Evolutionary conservation across 1,140 invertebrate species (phyloP).

Genomic region (Eulimnadia texana): DNA sequence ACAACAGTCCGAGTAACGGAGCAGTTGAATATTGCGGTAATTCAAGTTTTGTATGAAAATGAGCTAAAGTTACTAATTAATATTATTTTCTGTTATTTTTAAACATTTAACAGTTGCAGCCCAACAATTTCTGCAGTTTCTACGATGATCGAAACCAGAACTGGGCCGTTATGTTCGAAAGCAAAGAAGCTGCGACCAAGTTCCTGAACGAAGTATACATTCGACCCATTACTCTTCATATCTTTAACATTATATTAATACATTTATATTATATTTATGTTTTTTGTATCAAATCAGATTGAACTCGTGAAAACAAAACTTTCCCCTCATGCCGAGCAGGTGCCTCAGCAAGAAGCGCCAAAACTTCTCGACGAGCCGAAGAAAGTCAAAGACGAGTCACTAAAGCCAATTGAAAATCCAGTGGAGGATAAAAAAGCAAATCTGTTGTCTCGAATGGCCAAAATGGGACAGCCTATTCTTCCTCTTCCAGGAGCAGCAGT

Average conservation of each 20-base stretch:
- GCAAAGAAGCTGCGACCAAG: slow-evolving; percentile 1
- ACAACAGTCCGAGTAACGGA: background rate
- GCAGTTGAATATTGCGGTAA: slow-evolving; percentile 1
- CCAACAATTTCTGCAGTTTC: slow-evolving; percentile 5
- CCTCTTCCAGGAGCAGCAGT: slow-evolving; percentile 4
- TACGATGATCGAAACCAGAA: slow-evolving; percentile 3
- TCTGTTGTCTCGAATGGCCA: slow-evolving; percentile 9
- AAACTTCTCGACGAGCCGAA: too few species aligned
- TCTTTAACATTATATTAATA: background rate
- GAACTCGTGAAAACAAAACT: background rate
- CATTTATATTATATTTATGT: background rate
- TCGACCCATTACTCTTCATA: background rate
- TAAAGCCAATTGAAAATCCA: background rate
- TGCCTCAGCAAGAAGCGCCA: too few species aligned
- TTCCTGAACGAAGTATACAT: background rate
- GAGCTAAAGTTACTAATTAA: background rate
- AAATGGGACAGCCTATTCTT: slow-evolving; percentile 12
- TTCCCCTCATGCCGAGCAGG: too few species aligned
- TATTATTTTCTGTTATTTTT: background rate
- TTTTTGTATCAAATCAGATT: background rate
- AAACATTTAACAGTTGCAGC: background rate
- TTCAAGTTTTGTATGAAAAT: background rate
- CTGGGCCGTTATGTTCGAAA: slow-evolving; percentile 4
- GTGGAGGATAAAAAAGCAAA: slow-evolving; percentile 2
- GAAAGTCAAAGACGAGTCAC: background rate